These are phyloP conservation scores for Bos indicus DNA, from an alignment of 2,113 vertebrate species.

Conservation along the genomic window DNA sequence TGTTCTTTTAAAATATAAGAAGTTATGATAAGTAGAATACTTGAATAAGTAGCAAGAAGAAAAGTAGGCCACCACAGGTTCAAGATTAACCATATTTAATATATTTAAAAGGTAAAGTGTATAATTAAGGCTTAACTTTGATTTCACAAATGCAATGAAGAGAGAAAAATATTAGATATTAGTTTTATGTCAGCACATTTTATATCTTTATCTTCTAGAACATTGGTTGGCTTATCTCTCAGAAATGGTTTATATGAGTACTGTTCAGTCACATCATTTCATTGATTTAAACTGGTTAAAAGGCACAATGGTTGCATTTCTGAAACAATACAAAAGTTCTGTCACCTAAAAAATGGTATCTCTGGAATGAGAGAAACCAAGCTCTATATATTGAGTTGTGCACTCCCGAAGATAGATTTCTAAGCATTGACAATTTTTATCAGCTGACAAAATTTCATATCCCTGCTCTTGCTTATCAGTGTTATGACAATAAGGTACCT, in stretches of 20 bases:
- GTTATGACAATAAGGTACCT: neutral
- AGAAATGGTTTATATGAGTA: neutral
- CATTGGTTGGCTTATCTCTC: neutral
- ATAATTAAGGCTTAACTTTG: constrained; percentile 9
- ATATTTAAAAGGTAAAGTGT: neutral
- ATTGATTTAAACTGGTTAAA: constrained; percentile 25
- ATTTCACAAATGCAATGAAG: neutral
- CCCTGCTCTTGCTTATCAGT: neutral
- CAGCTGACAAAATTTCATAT: neutral
- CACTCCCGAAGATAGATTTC: neutral
- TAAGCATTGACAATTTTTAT: neutral
- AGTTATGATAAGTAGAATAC: neutral
- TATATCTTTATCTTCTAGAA: neutral
- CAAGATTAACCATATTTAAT: constrained; percentile 15
- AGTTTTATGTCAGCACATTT: neutral
- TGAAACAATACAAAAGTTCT: neutral
- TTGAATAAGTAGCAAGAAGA: neutral
- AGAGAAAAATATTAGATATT: neutral
- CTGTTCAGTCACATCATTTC: neutral
- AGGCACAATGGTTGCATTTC: neutral
- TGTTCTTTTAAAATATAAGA: neutral
- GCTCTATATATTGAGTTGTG: neutral
- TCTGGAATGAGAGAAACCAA: constrained; percentile 23
- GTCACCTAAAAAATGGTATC: neutral
- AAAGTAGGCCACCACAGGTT: neutral